Conservation (phyloP, 1,140 invertebrate genomes). For the Psilanteris sp. region DNA sequence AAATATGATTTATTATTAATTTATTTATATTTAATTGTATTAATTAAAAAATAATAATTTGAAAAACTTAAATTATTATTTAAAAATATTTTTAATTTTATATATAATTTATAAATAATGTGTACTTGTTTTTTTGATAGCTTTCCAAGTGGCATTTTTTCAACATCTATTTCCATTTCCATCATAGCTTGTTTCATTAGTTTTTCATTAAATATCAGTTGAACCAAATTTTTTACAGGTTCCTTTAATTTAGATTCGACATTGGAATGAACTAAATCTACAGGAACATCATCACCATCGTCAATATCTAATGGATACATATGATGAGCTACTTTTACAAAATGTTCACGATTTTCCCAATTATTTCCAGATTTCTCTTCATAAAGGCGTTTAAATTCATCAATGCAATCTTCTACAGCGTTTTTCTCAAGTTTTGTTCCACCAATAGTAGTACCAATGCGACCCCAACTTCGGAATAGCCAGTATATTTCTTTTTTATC, state of each 20-base stretch:
- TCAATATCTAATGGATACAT: constrained; percentile 96
- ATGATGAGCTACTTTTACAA: constrained; percentile 89
- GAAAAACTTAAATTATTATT: too few species aligned
- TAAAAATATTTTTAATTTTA: too few species aligned
- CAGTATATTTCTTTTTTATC: constrained; percentile 87
- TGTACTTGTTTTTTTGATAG: constrained; percentile 87
- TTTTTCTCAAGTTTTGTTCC: constrained; percentile 87
- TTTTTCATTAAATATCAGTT: constrained; percentile 94
- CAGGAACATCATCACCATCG: constrained; percentile 82
- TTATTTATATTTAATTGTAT: too few species aligned
- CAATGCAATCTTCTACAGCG: constrained; percentile 82
- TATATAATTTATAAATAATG: too few species aligned
- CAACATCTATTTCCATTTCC: constrained; percentile 97
- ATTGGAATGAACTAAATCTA: constrained; percentile 69
- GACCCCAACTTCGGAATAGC: constrained; percentile 95
- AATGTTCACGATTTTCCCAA: constrained; percentile 85
- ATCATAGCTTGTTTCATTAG: constrained; percentile 95
- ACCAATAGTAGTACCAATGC: constrained; percentile 95
- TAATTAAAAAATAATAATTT: too few species aligned
- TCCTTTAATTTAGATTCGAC: constrained; percentile 85
- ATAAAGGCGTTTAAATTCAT: constrained; percentile 86
- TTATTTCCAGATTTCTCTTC: constrained; percentile 92
- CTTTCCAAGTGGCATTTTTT: constrained; percentile 99
- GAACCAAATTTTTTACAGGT: constrained; percentile 91
- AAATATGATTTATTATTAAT: too few species aligned